A percentile compares a stretch with the other conserved stretches of the same genome.
Evolutionary conservation across 2,113 vertebrate genomes (phyloP).

Genomic region (Ellobius talpinus): DNA sequence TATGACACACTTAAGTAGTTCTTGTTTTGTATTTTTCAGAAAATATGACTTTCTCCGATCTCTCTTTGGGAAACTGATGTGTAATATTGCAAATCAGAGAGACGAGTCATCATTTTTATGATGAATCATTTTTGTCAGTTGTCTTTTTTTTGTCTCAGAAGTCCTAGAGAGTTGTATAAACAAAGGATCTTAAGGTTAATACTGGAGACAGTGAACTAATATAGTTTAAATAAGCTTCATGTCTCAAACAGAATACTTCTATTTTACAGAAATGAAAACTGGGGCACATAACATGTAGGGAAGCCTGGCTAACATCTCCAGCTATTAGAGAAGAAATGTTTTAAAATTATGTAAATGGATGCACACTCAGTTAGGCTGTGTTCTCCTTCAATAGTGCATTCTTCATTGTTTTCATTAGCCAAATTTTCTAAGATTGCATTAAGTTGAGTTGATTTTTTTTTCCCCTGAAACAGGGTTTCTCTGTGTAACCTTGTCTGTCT

Average conservation of each 20-base stretch:
- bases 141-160: neutral
- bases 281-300: neutral
- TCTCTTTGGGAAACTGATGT: conserved; percentile 72
- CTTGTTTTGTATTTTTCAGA: conserved; percentile 56
- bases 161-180: neutral
- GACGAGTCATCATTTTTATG: conserved; percentile 27
- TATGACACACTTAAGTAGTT: conserved; percentile 73
- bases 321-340: neutral
- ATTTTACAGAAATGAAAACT: conserved; percentile 13
- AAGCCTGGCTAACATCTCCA: neutral
- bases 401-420: conserved; percentile 28
- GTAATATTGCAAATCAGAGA: conserved; percentile 49
- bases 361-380: neutral
- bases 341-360: neutral
- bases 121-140: neutral
- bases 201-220: neutral
- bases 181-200: neutral
- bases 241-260: conserved; percentile 14
- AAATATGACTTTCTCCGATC: conserved; percentile 74
- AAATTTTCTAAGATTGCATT: neutral
- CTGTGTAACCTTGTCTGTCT: neutral
- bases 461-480: neutral
- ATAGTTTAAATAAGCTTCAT: conserved; percentile 27
- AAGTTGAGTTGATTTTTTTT: neutral
- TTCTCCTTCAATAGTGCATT: neutral